These are phyloP conservation scores for Sylvia atricapilla DNA, from an alignment of 2,113 vertebrate genomes.

Conservation along the genomic window DNA sequence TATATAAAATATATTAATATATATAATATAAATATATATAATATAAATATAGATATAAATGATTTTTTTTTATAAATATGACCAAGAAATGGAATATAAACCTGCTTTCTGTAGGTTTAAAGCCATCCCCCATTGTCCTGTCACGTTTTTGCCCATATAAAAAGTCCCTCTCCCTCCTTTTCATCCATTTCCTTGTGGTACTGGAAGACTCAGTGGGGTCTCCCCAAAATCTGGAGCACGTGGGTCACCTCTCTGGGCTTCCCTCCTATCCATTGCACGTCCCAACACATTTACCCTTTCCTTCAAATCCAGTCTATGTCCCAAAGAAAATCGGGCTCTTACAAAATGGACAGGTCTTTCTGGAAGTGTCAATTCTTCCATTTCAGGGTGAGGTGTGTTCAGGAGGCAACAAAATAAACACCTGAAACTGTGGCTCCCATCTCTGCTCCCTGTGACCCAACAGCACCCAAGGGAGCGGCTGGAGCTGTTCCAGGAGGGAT, in stretches of 20 bases:
- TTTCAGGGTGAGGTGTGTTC: background rate
- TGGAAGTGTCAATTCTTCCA: background rate
- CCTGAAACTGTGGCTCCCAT: background rate
- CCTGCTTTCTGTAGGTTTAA: background rate
- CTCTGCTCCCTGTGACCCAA: background rate
- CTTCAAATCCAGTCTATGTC: background rate
- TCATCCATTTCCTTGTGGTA: background rate
- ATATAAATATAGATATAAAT: no score
- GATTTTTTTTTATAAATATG: background rate
- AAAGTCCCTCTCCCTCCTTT: background rate
- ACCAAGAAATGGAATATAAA: background rate
- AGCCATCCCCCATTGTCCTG: background rate
- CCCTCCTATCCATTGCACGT: background rate
- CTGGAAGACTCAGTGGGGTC: background rate
- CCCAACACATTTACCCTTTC: background rate
- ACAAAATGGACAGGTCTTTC: background rate
- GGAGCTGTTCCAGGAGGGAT: background rate
- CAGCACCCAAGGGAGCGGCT: accelerated
- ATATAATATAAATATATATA: no score
- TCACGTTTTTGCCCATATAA: background rate
- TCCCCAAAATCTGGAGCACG: background rate
- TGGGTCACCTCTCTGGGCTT: background rate
- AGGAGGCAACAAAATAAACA: background rate
- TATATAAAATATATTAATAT: no score
- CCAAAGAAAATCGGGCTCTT: background rate